Evolutionary conservation across 2,888 invertebrate species (phyloP).

Genomic region (Frankliniella intonsa): DNA sequence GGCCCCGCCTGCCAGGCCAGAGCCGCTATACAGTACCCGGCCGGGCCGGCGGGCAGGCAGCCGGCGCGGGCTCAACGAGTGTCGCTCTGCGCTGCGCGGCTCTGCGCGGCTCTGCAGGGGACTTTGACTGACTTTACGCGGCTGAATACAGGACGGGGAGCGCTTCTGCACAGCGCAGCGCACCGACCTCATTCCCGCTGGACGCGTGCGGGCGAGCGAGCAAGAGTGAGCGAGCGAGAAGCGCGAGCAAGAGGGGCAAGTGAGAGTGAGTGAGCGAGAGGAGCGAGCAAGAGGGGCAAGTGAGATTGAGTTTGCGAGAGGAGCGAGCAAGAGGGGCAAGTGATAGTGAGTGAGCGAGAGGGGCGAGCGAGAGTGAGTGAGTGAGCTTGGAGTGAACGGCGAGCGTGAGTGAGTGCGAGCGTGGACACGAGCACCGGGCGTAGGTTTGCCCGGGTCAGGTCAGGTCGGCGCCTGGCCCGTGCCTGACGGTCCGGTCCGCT

Average conservation of each 20-base stretch:
- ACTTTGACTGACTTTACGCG: neutral
- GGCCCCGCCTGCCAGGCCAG: no score
- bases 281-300: neutral
- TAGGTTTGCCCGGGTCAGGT: neutral
- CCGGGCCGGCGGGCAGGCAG: no score
- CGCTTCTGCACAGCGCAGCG: no score
- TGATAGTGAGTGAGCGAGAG: neutral
- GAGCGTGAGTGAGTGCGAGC: neutral
- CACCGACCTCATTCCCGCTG: neutral
- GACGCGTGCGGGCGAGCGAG: neutral
- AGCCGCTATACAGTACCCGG: no score
- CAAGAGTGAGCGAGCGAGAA: neutral
- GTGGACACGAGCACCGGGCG: no score
- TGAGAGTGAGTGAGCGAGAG: neutral
- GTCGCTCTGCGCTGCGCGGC: no score
- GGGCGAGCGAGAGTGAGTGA: neutral
- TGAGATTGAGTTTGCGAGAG: neutral
- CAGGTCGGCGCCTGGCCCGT: slow-evolving; percentile 27
- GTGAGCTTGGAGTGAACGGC: neutral
- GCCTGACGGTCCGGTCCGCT: slow-evolving; percentile 31
- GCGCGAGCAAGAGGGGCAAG: neutral
- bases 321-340: neutral
- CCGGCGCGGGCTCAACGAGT: neutral
- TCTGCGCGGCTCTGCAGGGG: neutral
- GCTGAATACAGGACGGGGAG: no score